Base-by-base conservation (phyloP, 2,888 invertebrate species). In the Eupithecia dodoneata region DNA sequence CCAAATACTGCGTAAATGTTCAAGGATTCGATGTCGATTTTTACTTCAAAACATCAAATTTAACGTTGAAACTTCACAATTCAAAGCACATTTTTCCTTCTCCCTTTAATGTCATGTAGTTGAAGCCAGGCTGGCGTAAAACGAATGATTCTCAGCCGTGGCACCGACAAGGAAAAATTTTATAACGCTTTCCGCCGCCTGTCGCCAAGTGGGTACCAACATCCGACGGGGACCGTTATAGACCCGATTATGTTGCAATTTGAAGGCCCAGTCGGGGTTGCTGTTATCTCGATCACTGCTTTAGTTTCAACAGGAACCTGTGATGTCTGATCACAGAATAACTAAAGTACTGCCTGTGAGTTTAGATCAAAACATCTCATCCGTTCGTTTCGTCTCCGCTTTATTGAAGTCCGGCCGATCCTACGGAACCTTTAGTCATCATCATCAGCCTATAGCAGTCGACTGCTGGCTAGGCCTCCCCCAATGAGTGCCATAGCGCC, bases 101-200 rank as follows among this genome's bases (percentile, higher is more conserved):
- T 69, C 10, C 67, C 42, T 69, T 69, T 69, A 69, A 63, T n/a
- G 41, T n/a, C 65, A 15, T 66, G 66, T 41, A 66, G 66, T 45
- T 45, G 47, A n/a, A 47, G 70, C 12, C 47, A 70, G n/a, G 47
- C 47, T n/a, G 18, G 70, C 47, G n/a, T 69, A 47, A 75, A 71
- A 71, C 55, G 65, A 71, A 73, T 73, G 41, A 30, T 73, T 59
- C 44, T 52, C 10, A 73, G 15, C 47, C 72, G 55, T 74, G 73
- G 59, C 66, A 71, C 55, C 72, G 76, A 77, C 73, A 77, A 77
- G 79, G 75, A 79, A 75, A 75, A 65, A 77, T 73, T 44, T 66
- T 45, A 70, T 72, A 79, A 71, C 67, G 74, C 77, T 75, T 75
- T 71, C 73, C 74, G 47, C 44, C 75, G 59, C 49, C 65, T 76